Percentiles rank a stretch among this genome's conserved stretches.
Conservation (phyloP, 2,113 vertebrate genomes). For the Toxotes jaculatrix region DNA sequence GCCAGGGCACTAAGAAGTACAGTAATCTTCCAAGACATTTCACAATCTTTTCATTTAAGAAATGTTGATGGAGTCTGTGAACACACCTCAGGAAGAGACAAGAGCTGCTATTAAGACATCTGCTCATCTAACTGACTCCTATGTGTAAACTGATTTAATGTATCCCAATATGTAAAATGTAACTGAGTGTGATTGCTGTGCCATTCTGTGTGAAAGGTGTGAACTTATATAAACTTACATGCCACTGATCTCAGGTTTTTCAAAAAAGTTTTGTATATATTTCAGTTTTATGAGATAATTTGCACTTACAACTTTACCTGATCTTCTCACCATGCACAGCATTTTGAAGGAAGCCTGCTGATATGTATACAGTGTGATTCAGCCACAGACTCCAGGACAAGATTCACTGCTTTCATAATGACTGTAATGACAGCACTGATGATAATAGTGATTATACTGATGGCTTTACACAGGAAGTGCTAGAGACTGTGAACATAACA, state of each 20-base stretch:
- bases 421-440: background rate
- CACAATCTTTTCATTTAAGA: background rate
- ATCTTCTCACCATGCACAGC: background rate
- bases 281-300: conserved; percentile 6
- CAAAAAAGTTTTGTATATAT: background rate
- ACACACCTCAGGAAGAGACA: background rate
- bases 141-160: background rate
- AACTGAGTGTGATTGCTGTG: background rate
- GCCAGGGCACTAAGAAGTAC: no score
- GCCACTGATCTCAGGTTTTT: background rate
- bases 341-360: background rate
- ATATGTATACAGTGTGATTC: background rate
- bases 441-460: background rate
- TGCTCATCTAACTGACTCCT: background rate
- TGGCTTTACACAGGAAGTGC: background rate
- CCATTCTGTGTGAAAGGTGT: no score
- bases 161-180: background rate
- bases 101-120: background rate
- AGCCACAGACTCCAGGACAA: background rate
- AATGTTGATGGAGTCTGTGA: no score
- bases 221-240: no score
- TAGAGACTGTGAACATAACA: background rate
- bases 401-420: conserved; percentile 1
- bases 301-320: background rate
- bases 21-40: background rate